Conservation (phyloP, 2,888 invertebrate species). For the Celastrina argiolus region DNA sequence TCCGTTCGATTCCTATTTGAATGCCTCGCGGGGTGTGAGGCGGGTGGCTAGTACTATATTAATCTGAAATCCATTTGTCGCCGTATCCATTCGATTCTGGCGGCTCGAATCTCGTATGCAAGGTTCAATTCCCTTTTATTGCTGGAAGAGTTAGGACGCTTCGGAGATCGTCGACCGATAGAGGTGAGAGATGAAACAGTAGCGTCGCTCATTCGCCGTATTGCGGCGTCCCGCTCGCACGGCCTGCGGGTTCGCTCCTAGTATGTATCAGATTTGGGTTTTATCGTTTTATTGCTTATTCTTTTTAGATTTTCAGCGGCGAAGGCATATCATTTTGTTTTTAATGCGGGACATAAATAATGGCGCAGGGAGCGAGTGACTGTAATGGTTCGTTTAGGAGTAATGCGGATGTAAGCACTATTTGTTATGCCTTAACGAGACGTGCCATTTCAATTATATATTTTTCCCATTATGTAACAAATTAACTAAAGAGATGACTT, state of each 20-base stretch:
- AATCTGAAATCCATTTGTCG: slow-evolving; percentile 78
- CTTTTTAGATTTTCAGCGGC: slow-evolving; percentile 78
- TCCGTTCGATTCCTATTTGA: slow-evolving; percentile 79
- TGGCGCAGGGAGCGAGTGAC: slow-evolving; percentile 63
- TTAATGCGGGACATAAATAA: slow-evolving; percentile 75
- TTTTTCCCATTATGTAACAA: slow-evolving; percentile 29
- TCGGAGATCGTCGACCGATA: slow-evolving; percentile 72
- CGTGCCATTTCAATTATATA: slow-evolving; percentile 35
- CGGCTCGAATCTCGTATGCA: slow-evolving; percentile 48
- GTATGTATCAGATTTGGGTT: slow-evolving; percentile 78
- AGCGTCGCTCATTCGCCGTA: slow-evolving; percentile 73
- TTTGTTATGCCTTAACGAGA: slow-evolving; percentile 45
- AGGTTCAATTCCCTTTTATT: slow-evolving; percentile 62
- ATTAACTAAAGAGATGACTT: background rate
- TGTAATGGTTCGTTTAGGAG: slow-evolving; percentile 68
- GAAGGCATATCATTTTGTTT: slow-evolving; percentile 77
- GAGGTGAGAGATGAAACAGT: slow-evolving; percentile 79
- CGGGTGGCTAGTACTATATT: slow-evolving; percentile 77
- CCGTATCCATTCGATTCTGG: slow-evolving; percentile 66
- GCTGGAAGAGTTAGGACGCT: slow-evolving; percentile 67
- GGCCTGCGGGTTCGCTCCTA: slow-evolving; percentile 70
- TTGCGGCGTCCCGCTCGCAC: slow-evolving; percentile 65
- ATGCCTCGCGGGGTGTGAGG: slow-evolving; percentile 75
- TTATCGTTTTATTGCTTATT: slow-evolving; percentile 79
- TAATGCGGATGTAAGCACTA: slow-evolving; percentile 63